These are phyloP conservation scores for Chrysotoxum bicinctum DNA, from an alignment of 2,888 invertebrate genomes.

Conservation along the genomic window DNA sequence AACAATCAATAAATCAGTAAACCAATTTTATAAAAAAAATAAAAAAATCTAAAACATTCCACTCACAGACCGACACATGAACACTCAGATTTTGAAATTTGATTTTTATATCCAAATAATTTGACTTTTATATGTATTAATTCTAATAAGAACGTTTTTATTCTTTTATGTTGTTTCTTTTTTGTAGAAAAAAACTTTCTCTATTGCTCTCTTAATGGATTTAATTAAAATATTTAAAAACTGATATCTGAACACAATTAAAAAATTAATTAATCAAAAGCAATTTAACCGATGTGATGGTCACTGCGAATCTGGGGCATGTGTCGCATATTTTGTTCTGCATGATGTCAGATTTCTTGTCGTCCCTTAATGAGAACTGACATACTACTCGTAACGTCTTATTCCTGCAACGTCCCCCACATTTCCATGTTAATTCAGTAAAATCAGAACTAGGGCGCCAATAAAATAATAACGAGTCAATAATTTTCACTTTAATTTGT, in stretches of 20 bases:
- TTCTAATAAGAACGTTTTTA: not conserved
- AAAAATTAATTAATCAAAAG: too few relatives aligned
- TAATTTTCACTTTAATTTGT: not conserved
- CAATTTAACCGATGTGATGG: too few relatives aligned
- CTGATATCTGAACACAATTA: too few relatives aligned
- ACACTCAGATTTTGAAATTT: not conserved
- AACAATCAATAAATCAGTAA: not conserved
- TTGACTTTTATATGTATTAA: not conserved
- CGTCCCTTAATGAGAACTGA: not conserved
- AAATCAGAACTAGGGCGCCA: not conserved
- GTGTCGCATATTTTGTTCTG: conserved; percentile 2
- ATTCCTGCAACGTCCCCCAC: too few relatives aligned
- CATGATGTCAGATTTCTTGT: not conserved
- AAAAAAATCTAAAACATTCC: not conserved
- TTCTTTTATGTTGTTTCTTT: too few relatives aligned
- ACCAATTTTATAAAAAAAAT: not conserved
- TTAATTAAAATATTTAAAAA: not conserved
- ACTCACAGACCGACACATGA: not conserved
- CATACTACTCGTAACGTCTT: too few relatives aligned
- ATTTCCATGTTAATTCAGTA: not conserved
- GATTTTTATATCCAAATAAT: not conserved
- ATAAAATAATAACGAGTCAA: not conserved
- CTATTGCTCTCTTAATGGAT: not conserved
- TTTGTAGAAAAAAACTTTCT: too few relatives aligned
- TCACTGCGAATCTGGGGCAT: not conserved